phyloP scores from a whole-genome alignment of 1,140 invertebrate genomes.

The Eurosta solidaginis region DNA sequence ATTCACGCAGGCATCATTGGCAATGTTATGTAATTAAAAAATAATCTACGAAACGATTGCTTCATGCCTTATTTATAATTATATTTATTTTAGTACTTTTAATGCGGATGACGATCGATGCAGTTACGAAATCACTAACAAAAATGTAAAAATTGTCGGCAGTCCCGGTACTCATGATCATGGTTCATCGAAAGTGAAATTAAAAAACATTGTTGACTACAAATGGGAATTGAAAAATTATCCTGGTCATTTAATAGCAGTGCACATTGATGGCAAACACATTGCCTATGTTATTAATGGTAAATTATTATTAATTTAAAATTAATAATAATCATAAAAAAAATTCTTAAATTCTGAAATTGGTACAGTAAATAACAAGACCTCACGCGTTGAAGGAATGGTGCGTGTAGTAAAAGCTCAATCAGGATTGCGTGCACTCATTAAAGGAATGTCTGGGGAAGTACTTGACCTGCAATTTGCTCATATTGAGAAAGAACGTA shows the following conservation, averaged over 20 bases:
- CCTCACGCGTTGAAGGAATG: slow-evolving; percentile 68
- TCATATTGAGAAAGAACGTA: slow-evolving; percentile 73
- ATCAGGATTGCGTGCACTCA: slow-evolving; percentile 74
- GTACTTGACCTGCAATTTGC: slow-evolving; percentile 91
- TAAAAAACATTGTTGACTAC: slow-evolving; percentile 89
- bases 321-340: no score
- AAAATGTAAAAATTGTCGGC: slow-evolving; percentile 73
- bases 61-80: neutral
- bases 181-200: slow-evolving; percentile 86
- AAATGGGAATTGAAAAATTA: slow-evolving; percentile 89
- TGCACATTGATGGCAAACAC: slow-evolving; percentile 83
- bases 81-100: slow-evolving; percentile 66
- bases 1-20: neutral
- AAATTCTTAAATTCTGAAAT: slow-evolving; percentile 9
- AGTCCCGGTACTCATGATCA: slow-evolving; percentile 72
- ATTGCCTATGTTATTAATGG: slow-evolving; percentile 90
- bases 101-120: slow-evolving; percentile 72
- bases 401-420: slow-evolving; percentile 80
- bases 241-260: slow-evolving; percentile 83
- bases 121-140: slow-evolving; percentile 69
- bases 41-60: neutral
- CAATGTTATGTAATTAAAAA: slow-evolving; percentile 15
- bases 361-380: slow-evolving; percentile 53
- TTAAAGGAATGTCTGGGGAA: slow-evolving; percentile 84
- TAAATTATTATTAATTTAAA: slow-evolving; percentile 47